phyloP scores from a whole-genome alignment of 2,113 vertebrate species.

The Pardalotus punctatus region DNA sequence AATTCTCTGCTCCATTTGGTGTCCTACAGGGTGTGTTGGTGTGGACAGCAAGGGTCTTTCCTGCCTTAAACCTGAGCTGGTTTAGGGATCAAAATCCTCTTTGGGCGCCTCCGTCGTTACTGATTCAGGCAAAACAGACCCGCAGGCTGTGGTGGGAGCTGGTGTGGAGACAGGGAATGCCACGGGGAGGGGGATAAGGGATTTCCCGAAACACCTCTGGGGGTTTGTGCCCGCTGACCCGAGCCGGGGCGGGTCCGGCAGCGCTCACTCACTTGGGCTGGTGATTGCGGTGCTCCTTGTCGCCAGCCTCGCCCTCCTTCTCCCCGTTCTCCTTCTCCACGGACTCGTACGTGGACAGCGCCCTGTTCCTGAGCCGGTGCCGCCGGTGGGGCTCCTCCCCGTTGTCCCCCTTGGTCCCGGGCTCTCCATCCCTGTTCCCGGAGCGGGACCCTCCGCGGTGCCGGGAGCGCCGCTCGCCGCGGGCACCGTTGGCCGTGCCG shows the following conservation, averaged over 20 bases:
- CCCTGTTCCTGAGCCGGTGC: slow-evolving; percentile 77
- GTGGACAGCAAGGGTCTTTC: not conserved
- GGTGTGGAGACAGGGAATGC: fast-evolving
- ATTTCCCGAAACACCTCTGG: not conserved
- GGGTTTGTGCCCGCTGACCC: fast-evolving
- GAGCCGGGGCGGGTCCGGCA: fast-evolving
- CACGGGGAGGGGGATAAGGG: fast-evolving
- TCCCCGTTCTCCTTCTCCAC: slow-evolving; percentile 76
- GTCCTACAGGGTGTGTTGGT: not conserved
- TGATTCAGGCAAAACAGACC: not conserved
- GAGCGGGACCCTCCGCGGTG: slow-evolving; percentile 78
- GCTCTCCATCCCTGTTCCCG: slow-evolving; percentile 73
- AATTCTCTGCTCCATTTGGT: not conserved
- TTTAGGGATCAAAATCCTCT: fast-evolving
- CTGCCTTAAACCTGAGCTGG: not conserved
- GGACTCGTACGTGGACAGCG: slow-evolving; percentile 63
- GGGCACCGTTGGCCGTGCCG: slow-evolving; percentile 58
- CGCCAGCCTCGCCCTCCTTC: slow-evolving; percentile 58
- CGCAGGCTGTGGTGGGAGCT: not conserved
- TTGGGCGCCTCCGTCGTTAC: not conserved
- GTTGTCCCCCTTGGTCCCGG: slow-evolving; percentile 56
- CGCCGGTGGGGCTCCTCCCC: slow-evolving; percentile 76
- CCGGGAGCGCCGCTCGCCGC: slow-evolving; percentile 74
- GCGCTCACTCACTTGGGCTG: slow-evolving; percentile 76
- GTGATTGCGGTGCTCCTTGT: slow-evolving; percentile 67